Evolutionary conservation across 2,113 vertebrate species (phyloP), one percentile per base, ranked within the genome.

Genomic region (Chionomys nivalis): DNA sequence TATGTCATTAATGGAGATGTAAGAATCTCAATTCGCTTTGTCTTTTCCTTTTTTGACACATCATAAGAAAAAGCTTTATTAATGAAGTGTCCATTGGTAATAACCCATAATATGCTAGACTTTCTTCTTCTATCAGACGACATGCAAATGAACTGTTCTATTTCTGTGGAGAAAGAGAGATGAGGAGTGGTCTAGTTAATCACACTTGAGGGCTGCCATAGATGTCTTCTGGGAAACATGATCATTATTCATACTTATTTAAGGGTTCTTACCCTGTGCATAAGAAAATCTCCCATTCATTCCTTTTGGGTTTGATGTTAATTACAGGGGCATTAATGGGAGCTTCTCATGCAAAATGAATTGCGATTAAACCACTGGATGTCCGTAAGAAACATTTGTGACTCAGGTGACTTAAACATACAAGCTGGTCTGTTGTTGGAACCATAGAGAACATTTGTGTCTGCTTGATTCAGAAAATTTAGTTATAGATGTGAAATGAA

Each of bases 181-280:
- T 90, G 89, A 94, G 96, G 90, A 97, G 81, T 94, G 95, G 94
- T 94, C 93, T 97, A 97, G 96, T 97, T 98, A 98, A 98, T 98
- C 97, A 98, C 96, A 92, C 96, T 97, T 97, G 97, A 97, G 96
- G 92, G 81, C 94, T 97, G 97, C 97, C 94, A 87, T 95, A 39
- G 95, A 95, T 96, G 94, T 97, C 97, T 97, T 98, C 94, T 97
- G 97, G 97, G 97, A 97, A 98, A 97, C 97, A 96, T 96, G 94
- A 94, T 95, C 97, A 98, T 97, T 97, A 97, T 96, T 97, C 96
- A 97, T 97, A 96, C 95, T 97, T 96, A 97, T 96, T 97, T 97
- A 98, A 98, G 97, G 86, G 92, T 94, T 77, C 94, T 98, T 97
- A 96, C 88, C 87, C 88, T 87, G 26, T 94, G 95, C 93, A 95